Evolutionary conservation across 1,140 invertebrate genomes (phyloP), one percentile per base, ranked within the genome.

Genomic region (Sminthurinus signatus): DNA sequence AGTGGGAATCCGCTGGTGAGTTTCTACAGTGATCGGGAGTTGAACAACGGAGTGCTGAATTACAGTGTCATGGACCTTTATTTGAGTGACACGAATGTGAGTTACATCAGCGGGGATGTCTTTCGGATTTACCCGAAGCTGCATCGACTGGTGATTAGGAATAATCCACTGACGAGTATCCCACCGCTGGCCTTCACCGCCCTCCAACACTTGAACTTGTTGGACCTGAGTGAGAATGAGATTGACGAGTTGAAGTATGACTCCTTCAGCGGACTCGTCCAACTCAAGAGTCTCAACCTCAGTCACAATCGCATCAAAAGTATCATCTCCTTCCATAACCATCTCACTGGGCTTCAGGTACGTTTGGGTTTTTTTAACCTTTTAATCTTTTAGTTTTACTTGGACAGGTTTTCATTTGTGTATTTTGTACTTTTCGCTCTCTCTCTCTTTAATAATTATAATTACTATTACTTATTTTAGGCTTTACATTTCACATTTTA

Each of bases 91-190:
- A 93, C 90, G 0, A 93, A 93, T 75, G 78, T 94, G 15, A 88
- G 84, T 1, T 86, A 93, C 54, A 81, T 95, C 3, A 91, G 89
- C 0, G 89, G 88, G 46, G 88, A 87, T 72, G 91, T 93, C 71
- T 93, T 95, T 73, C 85, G 89, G 73, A 83, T 87, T n/a, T 93
- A 93, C 71, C 86, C 88, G 2, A 82, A 84, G 0, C 77, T 95
- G 12, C 81, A 87, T 69, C 85, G 86, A 71, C 78, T 94, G 19
- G 86, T 84, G 67, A 75, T 95, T 39, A 79, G 81, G 1, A 79
- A 84, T 65, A 94, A 93, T 75, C 80, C 83, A 65, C 88, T 95
- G 28, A 83, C 83, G 3, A 81, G 87, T 64, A 82, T 94, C 55
- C 93, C 90, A 0, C 89, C 91, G 0, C 87, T 89, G 1, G 88